Base-by-base conservation (phyloP, 2,888 invertebrate species). In the Omphaloscelis lunosa region DNA sequence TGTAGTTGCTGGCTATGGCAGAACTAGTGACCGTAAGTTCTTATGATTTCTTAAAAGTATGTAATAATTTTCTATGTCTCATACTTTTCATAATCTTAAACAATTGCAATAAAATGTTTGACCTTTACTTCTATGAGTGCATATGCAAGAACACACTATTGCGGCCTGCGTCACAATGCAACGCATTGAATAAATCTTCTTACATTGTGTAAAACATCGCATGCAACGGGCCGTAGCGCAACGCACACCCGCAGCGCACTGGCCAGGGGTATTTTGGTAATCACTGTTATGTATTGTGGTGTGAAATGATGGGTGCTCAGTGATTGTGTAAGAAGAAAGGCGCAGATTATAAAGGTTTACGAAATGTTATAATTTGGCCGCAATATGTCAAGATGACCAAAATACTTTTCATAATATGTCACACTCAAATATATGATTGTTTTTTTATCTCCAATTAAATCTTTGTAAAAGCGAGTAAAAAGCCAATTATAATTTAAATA, bases 1-100 rank as follows among this genome's bases (percentile, higher is more conserved):
- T 0, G 77, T 82, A 0, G 94, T 94, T 34, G 91, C 92, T 11
- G 95, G 95, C 15, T 95, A 91, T 71, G 94, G 94, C 51, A 90
- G 85, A 67, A 94, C 93, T 23, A 92, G 87, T 63, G 95, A 95
- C 80, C 71, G 94, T 94, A 77, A 93, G 93, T 76, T 48, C 23
- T 17, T 29, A 59, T 29, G 20, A n/a, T 56, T 56, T 56, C n/a
- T 23, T n/a, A 23, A 66, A 6, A 51, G 20, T 51, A 20, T 51
- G 7, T 51, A 48, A 48, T 11, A 45, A 45, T 34, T 34, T 34
- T 34, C 34, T 0, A 34, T 34, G 34, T 34, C 34, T 34, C 34
- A 1, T 34, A 34, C 11, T 11, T 45, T 15, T 45, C 27, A n/a
- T 7, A 58, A 58, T 58, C 7, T 34, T 34, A 34, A 34, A 34